Evolutionary conservation across 2,888 invertebrate species (phyloP), one percentile per base, ranked within the genome.

Genomic region (Flexamia atlantica): DNA sequence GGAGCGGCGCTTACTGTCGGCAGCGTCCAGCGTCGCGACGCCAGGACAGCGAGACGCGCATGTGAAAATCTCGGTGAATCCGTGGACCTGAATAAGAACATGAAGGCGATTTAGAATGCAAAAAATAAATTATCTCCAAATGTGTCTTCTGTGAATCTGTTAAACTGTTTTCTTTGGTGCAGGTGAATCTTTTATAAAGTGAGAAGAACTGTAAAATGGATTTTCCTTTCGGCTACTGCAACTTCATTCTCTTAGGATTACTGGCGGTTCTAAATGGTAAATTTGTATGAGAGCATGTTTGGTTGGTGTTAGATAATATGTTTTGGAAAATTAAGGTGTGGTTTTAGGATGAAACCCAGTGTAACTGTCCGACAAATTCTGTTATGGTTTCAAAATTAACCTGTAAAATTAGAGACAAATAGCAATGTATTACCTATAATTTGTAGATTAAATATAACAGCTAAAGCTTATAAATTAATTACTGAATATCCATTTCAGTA

Each of bases 251-350:
- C 0, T 28, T 64, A 2, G 64, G 64, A 64, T 64, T 64, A 64
- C 64, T 64, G 64, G 64, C 64, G 28, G 12, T 64, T 30, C 14
- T 64, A 20, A 64, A 17, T 28, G 64, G 64, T 64, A 64, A 64
- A 1, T 64, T 64, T 64, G n/a, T n/a, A n/a, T n/a, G n/a, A n/a
- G n/a, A n/a, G n/a, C n/a, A n/a, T n/a, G n/a, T n/a, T n/a, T n/a
- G n/a, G n/a, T n/a, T n/a, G n/a, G n/a, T n/a, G n/a, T n/a, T n/a
- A n/a, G n/a, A n/a, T n/a, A n/a, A n/a, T n/a, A n/a, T n/a, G n/a
- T n/a, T n/a, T n/a, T n/a, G n/a, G n/a, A n/a, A n/a, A n/a, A n/a
- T 40, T 40, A 40, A 40, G 7, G 40, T 40, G 12, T 40, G 7
- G 40, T 40, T 40, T 40, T 40, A 40, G 40, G n/a, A n/a, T 12